Evolutionary conservation across 2,888 invertebrate genomes (phyloP).

Genomic region (Nemurella pictetii): DNA sequence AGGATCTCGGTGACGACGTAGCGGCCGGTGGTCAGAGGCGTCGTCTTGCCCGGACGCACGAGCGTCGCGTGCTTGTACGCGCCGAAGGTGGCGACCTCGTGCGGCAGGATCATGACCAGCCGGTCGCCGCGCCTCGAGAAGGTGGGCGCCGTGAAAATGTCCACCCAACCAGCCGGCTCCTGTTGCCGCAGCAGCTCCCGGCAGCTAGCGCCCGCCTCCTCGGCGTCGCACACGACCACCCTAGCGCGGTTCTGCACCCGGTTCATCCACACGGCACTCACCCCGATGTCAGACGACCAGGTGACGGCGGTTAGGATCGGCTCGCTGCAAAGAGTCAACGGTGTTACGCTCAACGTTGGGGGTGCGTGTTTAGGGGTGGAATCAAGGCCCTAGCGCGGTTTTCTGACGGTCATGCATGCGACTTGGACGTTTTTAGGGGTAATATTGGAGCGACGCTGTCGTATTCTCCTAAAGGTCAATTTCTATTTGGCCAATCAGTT

Average conservation of each 20-base stretch:
- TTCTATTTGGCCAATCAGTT: too few species aligned
- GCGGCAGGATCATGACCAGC: conserved; percentile 74
- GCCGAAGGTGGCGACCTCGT: conserved; percentile 56
- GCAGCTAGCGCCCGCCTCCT: conserved; percentile 20
- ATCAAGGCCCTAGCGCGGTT: too few species aligned
- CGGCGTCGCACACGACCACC: conserved; percentile 62
- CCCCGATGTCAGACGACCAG: conserved; percentile 71
- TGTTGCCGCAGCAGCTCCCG: conserved; percentile 39
- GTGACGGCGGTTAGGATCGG: conserved; percentile 58
- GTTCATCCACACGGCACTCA: conserved; percentile 86
- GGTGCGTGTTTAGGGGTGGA: too few species aligned
- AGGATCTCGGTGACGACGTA: conserved; percentile 74
- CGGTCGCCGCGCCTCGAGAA: conserved; percentile 69
- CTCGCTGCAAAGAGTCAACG: conserved; percentile 23
- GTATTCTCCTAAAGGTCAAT: too few species aligned
- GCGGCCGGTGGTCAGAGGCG: conserved; percentile 63
- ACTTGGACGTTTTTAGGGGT: too few species aligned
- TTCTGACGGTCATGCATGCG: too few species aligned
- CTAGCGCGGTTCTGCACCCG: conserved; percentile 79
- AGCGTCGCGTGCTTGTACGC: conserved; percentile 46
- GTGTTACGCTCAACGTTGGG: too few species aligned
- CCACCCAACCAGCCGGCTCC: conserved; percentile 74
- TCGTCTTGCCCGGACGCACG: conserved; percentile 58
- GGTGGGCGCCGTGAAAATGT: conserved; percentile 70
- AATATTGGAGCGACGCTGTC: too few species aligned